Conservation (phyloP, 2,888 invertebrate genomes). For the Orgyia antiqua region DNA sequence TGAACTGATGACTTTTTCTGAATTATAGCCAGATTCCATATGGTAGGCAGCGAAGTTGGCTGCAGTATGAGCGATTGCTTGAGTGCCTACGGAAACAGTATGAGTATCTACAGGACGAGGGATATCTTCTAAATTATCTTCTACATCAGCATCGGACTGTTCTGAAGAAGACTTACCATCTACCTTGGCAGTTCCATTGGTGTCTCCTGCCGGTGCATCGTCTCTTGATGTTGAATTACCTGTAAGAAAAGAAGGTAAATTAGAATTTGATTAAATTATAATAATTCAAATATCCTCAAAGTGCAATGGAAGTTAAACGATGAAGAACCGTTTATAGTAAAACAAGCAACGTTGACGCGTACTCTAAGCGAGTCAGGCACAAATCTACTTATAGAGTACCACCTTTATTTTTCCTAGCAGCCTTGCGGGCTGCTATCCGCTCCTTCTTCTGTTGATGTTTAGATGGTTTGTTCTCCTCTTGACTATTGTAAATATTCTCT, state of each 20-base stretch:
- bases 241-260: constrained; percentile 32
- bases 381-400: constrained; percentile 24
- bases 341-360: neutral
- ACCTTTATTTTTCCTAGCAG: constrained; percentile 73
- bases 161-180: constrained; percentile 80
- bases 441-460: constrained; percentile 84
- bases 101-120: constrained; percentile 47
- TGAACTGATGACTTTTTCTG: constrained; percentile 64
- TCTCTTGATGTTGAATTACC: constrained; percentile 59
- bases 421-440: constrained; percentile 75
- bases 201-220: constrained; percentile 35
- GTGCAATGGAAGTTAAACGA: no score
- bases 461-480: constrained; percentile 76
- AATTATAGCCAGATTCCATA: constrained; percentile 84
- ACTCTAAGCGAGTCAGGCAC: neutral
- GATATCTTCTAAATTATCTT: constrained; percentile 84
- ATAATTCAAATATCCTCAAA: no score
- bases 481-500: constrained; percentile 64
- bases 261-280: no score
- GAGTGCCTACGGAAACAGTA: constrained; percentile 42
- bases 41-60: constrained; percentile 71
- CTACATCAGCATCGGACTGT: constrained; percentile 89
- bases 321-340: neutral
- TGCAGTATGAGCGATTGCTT: constrained; percentile 55
- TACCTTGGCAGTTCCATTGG: constrained; percentile 53